Conservation (phyloP, 2,888 invertebrate species). For the Apamea anceps region DNA sequence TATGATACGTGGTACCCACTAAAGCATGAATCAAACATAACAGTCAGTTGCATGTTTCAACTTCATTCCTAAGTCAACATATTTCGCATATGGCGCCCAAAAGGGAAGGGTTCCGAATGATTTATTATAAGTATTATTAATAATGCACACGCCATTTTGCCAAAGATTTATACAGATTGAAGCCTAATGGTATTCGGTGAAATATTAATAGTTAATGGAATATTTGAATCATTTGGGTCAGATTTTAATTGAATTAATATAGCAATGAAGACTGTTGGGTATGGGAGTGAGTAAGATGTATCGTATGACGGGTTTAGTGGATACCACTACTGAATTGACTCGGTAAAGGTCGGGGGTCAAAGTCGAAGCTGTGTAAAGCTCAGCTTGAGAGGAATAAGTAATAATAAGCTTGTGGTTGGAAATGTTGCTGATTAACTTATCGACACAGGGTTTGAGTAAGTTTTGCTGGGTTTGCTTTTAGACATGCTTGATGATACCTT, state of each 20-base stretch:
- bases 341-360: slow-evolving; percentile 30
- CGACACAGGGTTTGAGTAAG: neutral
- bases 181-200: slow-evolving; percentile 68
- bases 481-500: no score
- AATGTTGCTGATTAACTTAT: slow-evolving; percentile 7
- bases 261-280: slow-evolving; percentile 38
- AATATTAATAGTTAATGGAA: slow-evolving; percentile 71
- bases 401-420: neutral
- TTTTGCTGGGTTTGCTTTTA: neutral
- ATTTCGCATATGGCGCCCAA: slow-evolving; percentile 45
- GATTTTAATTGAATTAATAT: slow-evolving; percentile 63
- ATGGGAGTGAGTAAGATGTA: slow-evolving; percentile 52
- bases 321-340: slow-evolving; percentile 22
- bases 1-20: neutral
- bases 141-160: slow-evolving; percentile 53
- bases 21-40: slow-evolving; percentile 2
- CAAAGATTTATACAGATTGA: slow-evolving; percentile 58
- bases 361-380: neutral
- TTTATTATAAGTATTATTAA: slow-evolving; percentile 62
- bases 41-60: slow-evolving; percentile 1
- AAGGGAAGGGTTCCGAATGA: slow-evolving; percentile 57
- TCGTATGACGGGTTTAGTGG: slow-evolving; percentile 46
- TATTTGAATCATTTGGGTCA: slow-evolving; percentile 58
- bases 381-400: neutral
- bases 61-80: slow-evolving; percentile 44